A percentile compares a stretch with the other conserved stretches of the same genome.
phyloP scores from a whole-genome alignment of 2,113 vertebrate species.

The Brienomyrus brachyistius region DNA sequence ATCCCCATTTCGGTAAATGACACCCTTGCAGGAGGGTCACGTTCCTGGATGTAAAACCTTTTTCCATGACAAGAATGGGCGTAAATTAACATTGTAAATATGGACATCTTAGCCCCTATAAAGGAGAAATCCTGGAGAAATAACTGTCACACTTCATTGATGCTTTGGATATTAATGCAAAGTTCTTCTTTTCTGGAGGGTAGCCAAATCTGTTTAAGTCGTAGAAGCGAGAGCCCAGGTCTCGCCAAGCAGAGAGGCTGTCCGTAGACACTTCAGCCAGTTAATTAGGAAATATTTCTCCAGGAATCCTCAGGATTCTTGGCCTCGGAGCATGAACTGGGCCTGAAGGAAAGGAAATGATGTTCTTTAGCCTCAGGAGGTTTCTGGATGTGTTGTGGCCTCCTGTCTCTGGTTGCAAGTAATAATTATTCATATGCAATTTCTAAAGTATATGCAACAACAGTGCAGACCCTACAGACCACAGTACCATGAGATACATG shows the following conservation, averaged over 20 bases:
- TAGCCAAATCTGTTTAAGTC: slow-evolving; percentile 38
- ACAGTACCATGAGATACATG: neutral
- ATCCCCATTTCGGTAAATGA: neutral
- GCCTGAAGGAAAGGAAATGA: slow-evolving; percentile 28
- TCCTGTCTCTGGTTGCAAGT: slow-evolving; percentile 15
- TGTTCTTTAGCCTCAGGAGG: slow-evolving; percentile 32
- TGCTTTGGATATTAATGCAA: slow-evolving; percentile 41
- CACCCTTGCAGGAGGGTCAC: neutral
- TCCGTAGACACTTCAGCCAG: slow-evolving; percentile 39
- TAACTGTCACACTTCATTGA: slow-evolving; percentile 23
- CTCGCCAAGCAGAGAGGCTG: slow-evolving; percentile 45
- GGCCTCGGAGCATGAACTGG: slow-evolving; percentile 37
- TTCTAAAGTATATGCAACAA: neutral
- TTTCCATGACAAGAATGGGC: neutral
- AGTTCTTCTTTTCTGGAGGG: slow-evolving; percentile 34
- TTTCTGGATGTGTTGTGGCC: slow-evolving; percentile 28
- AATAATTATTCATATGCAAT: neutral
- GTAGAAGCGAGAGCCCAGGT: slow-evolving; percentile 31
- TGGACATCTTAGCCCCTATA: neutral
- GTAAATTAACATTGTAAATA: neutral
- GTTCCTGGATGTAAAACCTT: neutral
- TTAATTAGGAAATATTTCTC: slow-evolving; percentile 52
- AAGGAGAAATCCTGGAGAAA: slow-evolving; percentile 26
- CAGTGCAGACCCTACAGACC: neutral
- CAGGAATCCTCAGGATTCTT: slow-evolving; percentile 40